Base-by-base conservation (phyloP, 1,140 invertebrate species). In the Zeugodacus cucurbitae region DNA sequence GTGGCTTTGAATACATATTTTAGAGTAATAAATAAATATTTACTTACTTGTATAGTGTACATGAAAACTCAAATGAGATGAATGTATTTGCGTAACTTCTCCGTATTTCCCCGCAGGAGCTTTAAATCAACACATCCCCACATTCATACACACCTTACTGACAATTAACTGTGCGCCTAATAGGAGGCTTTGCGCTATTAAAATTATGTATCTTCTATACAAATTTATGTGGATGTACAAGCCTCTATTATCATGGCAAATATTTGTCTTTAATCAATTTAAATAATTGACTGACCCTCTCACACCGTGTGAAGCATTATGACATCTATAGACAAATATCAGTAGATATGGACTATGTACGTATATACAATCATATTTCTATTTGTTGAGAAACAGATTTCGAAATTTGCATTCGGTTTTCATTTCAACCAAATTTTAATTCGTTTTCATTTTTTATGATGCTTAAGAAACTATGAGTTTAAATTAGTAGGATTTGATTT, bases 191-290 rank as follows among this genome's bases (percentile, higher is more conserved):
- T 1, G 17, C 17, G 67, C 67, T 37, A 20, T 20, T 6, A 22
- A 1, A 22, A n/a, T n/a, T 70, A 10, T 70, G 29, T 20, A 70
- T 37, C 0, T 44, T 44, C 6, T 6, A 6, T 44, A 8, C 7
- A 44, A 6, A 10, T 44, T 1, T 44, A 8, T 44, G 41, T 44
- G 3, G 3, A 5, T 44, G 41, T 44, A 44, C 41, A 44, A 1
- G 7, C 3, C 67, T 37, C 29, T 1, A 70, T 37, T 7, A 37
- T 70, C 4, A 17, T 14, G 32, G 1, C 20, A 37, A 70, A 70
- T 70, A 70, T 70, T 70, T 70, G 34, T 70, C 14, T 70, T 70
- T 70, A 70, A 74, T 74, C 5, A 74, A n/a, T 74, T 74, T 41
- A 74, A 74, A 41, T 14, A 74, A 67, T 41, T 41, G 67, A 14